phyloP scores from a whole-genome alignment of 2,888 invertebrate species.

The Dynastes maya region DNA sequence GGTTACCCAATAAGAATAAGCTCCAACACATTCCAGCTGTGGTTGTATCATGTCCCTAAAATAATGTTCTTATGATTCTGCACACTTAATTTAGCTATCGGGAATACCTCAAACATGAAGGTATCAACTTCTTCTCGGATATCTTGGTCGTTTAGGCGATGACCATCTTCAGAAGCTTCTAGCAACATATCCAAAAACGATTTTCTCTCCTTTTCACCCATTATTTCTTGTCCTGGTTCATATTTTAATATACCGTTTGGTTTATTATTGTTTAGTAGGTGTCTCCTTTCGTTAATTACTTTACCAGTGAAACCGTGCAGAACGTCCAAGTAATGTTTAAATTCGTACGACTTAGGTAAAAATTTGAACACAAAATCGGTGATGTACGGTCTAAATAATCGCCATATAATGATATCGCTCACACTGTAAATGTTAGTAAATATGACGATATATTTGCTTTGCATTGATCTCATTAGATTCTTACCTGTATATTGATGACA shows the following conservation, averaged over 20 bases:
- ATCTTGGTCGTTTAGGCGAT: conserved; percentile 57
- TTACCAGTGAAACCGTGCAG: conserved; percentile 29
- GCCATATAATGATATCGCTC: conserved; percentile 30
- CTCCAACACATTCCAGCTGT: conserved; percentile 63
- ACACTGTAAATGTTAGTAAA: conserved; percentile 22
- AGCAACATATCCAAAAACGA: conserved; percentile 38
- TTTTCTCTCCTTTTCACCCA: conserved; percentile 48
- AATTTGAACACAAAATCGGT: conserved; percentile 30
- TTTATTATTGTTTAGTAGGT: not conserved
- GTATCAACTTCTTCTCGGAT: conserved; percentile 64
- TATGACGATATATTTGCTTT: not conserved
- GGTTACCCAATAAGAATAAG: conserved; percentile 60
- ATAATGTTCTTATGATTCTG: not conserved
- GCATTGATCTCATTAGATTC: not conserved
- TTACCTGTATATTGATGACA: conserved; percentile 33
- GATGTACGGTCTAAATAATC: conserved; percentile 30
- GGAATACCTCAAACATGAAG: conserved; percentile 63
- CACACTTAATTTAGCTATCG: not conserved
- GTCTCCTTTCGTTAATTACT: conserved; percentile 39
- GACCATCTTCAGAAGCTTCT: conserved; percentile 31
- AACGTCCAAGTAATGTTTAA: not conserved
- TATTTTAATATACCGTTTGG: not conserved
- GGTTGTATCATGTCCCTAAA: conserved; percentile 64
- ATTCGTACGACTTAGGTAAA: not conserved
- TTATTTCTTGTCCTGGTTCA: not conserved